These are phyloP conservation scores for Silvanus unidentatus DNA, from an alignment of 2,888 invertebrate genomes.

Conservation along the genomic window DNA sequence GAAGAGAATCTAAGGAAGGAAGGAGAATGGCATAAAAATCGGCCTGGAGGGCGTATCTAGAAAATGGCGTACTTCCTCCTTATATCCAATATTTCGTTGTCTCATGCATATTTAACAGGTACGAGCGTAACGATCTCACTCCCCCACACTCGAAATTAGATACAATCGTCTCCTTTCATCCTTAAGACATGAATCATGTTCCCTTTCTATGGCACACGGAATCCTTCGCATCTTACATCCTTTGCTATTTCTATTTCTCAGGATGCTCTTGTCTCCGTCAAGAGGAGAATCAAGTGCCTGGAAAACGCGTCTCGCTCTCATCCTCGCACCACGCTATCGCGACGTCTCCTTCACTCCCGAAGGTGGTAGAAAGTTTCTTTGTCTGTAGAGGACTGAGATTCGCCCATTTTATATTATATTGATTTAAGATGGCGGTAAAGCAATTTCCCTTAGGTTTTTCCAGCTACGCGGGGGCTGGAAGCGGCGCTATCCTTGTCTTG, in stretches of 20 bases:
- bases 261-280: conserved; percentile 15
- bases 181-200: conserved; percentile 25
- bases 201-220: conserved; percentile 20
- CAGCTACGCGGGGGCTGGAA: too few relatives aligned
- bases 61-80: conserved; percentile 44
- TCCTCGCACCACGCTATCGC: conserved; percentile 11
- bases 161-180: conserved; percentile 20
- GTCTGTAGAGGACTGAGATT: conserved; percentile 42
- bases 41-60: conserved; percentile 37
- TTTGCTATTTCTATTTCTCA: conserved; percentile 22
- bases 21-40: conserved; percentile 19
- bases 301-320: conserved; percentile 20
- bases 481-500: conserved; percentile 15
- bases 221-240: conserved; percentile 23
- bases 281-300: conserved; percentile 11
- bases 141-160: conserved; percentile 6
- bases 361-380: conserved; percentile 41
- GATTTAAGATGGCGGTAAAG: conserved; percentile 45
- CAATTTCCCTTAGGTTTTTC: conserved; percentile 29
- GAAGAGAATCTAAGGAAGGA: conserved; percentile 12
- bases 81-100: conserved; percentile 44
- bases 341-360: conserved; percentile 35
- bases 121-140: conserved; percentile 23
- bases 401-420: conserved; percentile 48
- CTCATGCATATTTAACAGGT: conserved; percentile 45